Conservation (phyloP, 2,113 vertebrate species). For the Erinaceus europaeus region DNA sequence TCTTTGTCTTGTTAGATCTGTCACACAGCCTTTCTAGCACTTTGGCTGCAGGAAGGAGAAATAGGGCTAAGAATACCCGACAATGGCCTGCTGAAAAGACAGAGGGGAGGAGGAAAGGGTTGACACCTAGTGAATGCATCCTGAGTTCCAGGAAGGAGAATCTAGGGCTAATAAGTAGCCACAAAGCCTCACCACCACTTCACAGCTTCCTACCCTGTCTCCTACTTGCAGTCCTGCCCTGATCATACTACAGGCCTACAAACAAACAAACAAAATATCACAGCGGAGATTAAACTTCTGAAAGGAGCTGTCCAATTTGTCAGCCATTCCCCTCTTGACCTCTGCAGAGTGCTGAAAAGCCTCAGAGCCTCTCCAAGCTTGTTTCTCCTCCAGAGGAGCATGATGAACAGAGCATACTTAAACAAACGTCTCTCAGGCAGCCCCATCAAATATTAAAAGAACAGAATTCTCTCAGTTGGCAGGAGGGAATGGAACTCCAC, state of each 20-base stretch:
- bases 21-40: not conserved
- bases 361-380: fast-evolving
- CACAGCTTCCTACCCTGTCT: not conserved
- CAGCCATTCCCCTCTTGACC: not conserved
- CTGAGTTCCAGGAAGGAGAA: not conserved
- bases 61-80: not conserved
- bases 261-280: not conserved
- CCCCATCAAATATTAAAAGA: slow-evolving; percentile 73
- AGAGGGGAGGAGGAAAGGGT: not conserved
- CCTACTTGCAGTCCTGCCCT: not conserved
- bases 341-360: not conserved
- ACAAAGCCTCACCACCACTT: not conserved
- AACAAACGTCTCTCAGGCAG: slow-evolving; percentile 65
- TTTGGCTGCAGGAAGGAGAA: slow-evolving; percentile 2
- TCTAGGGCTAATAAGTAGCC: not conserved
- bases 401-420: not conserved
- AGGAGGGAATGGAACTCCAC: slow-evolving; percentile 36
- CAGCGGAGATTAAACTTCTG: slow-evolving; percentile 27
- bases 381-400: not conserved
- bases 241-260: not conserved
- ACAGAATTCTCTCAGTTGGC: slow-evolving; percentile 63
- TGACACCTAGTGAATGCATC: not conserved
- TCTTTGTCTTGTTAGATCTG: not conserved
- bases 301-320: slow-evolving; percentile 43
- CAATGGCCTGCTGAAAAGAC: not conserved